These are phyloP conservation scores for Gryllus bimaculatus DNA, from an alignment of 1,140 invertebrate species.

Conservation along the genomic window DNA sequence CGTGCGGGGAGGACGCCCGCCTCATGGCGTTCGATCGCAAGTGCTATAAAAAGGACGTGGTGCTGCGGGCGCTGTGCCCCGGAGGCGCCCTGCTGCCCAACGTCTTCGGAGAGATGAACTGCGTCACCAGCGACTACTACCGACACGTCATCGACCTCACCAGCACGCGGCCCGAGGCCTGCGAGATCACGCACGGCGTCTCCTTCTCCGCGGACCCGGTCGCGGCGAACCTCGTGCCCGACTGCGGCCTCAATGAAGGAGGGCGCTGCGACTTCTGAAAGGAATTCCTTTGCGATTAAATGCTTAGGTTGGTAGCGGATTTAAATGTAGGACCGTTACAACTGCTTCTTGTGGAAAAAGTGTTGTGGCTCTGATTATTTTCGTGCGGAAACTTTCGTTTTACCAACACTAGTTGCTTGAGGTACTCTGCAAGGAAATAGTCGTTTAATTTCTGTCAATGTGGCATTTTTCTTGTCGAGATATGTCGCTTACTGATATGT, in stretches of 20 bases:
- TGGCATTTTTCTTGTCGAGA: too few relatives aligned
- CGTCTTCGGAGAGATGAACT: background rate
- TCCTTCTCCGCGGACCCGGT: background rate
- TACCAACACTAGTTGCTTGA: too few relatives aligned
- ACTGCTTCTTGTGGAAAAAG: too few relatives aligned
- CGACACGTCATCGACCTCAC: background rate
- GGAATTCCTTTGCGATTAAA: too few relatives aligned
- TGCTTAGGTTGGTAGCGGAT: too few relatives aligned
- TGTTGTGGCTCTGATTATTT: too few relatives aligned
- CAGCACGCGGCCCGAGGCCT: background rate
- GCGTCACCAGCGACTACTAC: background rate
- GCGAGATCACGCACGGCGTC: background rate
- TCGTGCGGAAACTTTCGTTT: too few relatives aligned
- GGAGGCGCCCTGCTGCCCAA: background rate
- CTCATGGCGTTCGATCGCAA: background rate
- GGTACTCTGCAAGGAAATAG: too few relatives aligned
- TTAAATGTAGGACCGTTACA: too few relatives aligned
- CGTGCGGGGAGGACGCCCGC: background rate
- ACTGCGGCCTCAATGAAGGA: background rate
- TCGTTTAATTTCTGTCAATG: too few relatives aligned
- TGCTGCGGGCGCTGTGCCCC: background rate
- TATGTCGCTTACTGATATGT: too few relatives aligned
- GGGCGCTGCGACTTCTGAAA: too few relatives aligned
- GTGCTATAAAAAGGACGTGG: background rate
- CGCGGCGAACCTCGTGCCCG: background rate